These are phyloP conservation scores for Drosophila santomea DNA, from an alignment of 1,140 invertebrate species.

Conservation along the genomic window DNA sequence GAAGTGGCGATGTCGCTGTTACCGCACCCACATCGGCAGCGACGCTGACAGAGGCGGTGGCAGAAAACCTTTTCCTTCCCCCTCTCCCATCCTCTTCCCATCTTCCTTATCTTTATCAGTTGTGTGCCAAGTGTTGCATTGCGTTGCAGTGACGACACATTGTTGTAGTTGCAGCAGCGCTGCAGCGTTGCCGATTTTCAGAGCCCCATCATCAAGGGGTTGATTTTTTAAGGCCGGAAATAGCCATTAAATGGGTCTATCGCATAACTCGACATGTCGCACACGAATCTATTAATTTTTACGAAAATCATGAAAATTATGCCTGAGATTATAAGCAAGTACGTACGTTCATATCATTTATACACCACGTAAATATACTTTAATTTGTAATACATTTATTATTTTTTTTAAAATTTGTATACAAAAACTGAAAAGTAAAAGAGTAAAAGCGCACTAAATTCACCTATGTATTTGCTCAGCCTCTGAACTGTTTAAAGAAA, in stretches of 20 bases:
- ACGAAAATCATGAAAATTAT: too few species aligned
- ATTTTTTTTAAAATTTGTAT: too few species aligned
- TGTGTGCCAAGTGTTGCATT: conserved; percentile 39
- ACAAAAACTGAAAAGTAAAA: neutral
- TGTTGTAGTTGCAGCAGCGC: conserved; percentile 8
- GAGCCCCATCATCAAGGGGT: neutral
- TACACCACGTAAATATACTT: too few species aligned
- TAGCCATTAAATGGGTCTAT: neutral
- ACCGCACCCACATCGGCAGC: conserved; percentile 58
- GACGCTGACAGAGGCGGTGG: conserved; percentile 8
- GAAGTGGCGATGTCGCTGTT: conserved; percentile 56
- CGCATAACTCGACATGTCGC: neutral
- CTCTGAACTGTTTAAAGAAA: neutral
- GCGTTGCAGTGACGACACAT: conserved; percentile 29
- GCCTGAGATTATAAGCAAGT: too few species aligned
- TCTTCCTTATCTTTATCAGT: conserved; percentile 29
- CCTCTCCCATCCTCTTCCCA: too few species aligned
- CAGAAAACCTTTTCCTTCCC: neutral
- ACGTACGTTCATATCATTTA: too few species aligned
- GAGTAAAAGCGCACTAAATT: neutral
- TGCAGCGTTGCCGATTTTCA: conserved; percentile 18
- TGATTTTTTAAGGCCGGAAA: conserved; percentile 5
- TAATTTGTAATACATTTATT: too few species aligned
- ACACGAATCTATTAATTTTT: too few species aligned
- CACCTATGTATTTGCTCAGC: neutral